Percentiles rank a stretch among this genome's conserved stretches.
Conservation (phyloP, 2,113 vertebrate genomes). For the Lamprotornis superbus region DNA sequence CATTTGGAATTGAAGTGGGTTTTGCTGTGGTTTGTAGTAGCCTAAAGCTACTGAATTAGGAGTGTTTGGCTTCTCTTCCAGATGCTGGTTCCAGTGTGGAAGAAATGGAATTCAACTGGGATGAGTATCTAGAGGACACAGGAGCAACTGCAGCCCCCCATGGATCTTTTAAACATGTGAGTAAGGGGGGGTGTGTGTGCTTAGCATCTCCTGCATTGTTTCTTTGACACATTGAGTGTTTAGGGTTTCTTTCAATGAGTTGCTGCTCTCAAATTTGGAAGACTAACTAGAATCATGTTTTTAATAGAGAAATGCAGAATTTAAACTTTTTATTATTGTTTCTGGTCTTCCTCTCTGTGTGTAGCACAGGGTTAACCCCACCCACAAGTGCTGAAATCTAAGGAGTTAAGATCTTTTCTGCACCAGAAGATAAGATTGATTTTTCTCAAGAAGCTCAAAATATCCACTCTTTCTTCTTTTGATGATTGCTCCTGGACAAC, state of each 20-base stretch:
- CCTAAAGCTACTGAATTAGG: not conserved
- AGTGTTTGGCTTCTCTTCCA: conserved; percentile 63
- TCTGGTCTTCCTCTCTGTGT: not conserved
- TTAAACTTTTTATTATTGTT: not conserved
- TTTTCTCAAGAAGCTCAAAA: not conserved
- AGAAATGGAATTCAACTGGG: conserved; percentile 93
- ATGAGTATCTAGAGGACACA: conserved; percentile 95
- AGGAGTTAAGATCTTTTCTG: not conserved
- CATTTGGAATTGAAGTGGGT: not conserved
- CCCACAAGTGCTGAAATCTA: not conserved
- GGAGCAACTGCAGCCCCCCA: conserved; percentile 88
- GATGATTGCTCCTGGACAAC: not conserved
- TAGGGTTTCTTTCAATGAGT: not conserved
- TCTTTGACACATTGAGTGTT: not conserved
- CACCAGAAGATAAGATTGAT: not conserved
- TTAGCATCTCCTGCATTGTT: not conserved
- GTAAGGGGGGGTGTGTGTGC: conserved; percentile 35
- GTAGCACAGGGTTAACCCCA: not conserved
- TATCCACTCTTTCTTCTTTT: not conserved
- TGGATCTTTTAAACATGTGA: conserved; percentile 94
- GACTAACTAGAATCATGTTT: not conserved
- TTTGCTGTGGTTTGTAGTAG: not conserved
- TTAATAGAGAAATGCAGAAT: not conserved
- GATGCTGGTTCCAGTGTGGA: conserved; percentile 90
- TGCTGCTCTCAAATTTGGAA: not conserved